Base-by-base conservation (phyloP, 2,888 invertebrate genomes). In the Opisthograptis luteolata region DNA sequence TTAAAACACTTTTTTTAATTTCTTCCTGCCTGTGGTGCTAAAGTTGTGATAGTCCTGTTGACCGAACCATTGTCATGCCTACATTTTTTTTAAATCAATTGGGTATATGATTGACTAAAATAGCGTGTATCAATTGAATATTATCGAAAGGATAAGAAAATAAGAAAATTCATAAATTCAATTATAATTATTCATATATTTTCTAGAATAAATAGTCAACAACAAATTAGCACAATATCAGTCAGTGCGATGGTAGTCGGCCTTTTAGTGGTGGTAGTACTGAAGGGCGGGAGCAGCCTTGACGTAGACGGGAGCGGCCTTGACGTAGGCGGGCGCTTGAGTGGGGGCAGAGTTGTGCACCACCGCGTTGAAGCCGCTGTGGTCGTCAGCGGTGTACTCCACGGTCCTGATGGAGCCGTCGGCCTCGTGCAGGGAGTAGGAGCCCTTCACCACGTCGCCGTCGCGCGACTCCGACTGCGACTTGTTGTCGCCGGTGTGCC, bases 401-500 rank as follows among this genome's bases (percentile, higher is more conserved):
- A 92, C 92, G 56, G 89, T 92, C 60, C 92, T 82, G 73, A 89
- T 70, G 75, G 92, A 92, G 67, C 92, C 92, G 68, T 92, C 92
- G 37, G 92, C 89, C 68, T 92, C 92, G 57, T 87, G 85, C 63
- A 92, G 76, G 9, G 91, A 89, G 84, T 92, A 92, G 7, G 86
- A 83, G 64, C 92, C 92, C 70, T 88, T 88, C 56, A 92, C 92
- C 0, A 82, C 87, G 61, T 92, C 92, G 30, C 92, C 92, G 62
- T 92, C 92, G 58, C 88, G 84, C 52, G 70, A 64, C 70, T 92
- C 92, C 56, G 91, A 88, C 74, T 92, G 92, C 51, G 84, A 82
- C 79, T 92, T 92, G 77, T 89, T 84, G 81, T 92, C 92, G 31
- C 92, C 92, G 70, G 92, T 92, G 76, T 92, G 91, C 12, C 86